Base-by-base conservation (phyloP, 2,888 invertebrate species). In the Hecatera dysodea region DNA sequence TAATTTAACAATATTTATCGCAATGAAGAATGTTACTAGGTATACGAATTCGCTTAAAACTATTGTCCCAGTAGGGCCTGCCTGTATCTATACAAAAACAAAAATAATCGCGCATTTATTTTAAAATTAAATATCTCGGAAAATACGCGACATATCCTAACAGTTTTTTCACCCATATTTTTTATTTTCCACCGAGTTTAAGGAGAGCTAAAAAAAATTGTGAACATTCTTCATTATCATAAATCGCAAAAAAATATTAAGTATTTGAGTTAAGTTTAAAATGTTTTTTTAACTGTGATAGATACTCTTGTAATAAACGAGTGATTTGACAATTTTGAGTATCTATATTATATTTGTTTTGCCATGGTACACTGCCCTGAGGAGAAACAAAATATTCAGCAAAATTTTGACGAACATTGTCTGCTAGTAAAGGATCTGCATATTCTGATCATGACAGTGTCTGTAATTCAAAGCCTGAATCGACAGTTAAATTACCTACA, bases 1-100 rank as follows among this genome's bases (percentile, higher is more conserved):
- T 67, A 67, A 67, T 67, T 67, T 59, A 67, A 67, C 67, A 67
- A 67, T 67, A 67, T 67, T 67, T 67, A 67, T 67, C 67, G 59
- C 44, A 59, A 59, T 64, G 53, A 64, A 64, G 64, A 64, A 64
- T 64, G 29, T 64, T 64, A 64, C 64, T 64, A 63, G 52, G 63
- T 63, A 52, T 63, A 63, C 50, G 53, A 63, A 63, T 52, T 63
- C 39, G 36, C 52, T 63, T 57, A 15, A 57, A 22, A 22, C 39
- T 57, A 56, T 56, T 56, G 56, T 53, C 52, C 52, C 52, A 53
- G 27, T 57, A 57, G 36, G 53, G 53, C 56, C 59, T 59, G 53
- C 56, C 59, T 59, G 44, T 59, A 59, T 59, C 59, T 59, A 44
- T 59, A 59, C 59, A 59, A 59, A 59, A 59, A 59, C 44, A 44